A percentile compares a stretch with the other conserved stretches of the same genome.
These are phyloP conservation scores for Indicator maculatus DNA, from an alignment of 2,113 vertebrate genomes.

Conservation along the genomic window DNA sequence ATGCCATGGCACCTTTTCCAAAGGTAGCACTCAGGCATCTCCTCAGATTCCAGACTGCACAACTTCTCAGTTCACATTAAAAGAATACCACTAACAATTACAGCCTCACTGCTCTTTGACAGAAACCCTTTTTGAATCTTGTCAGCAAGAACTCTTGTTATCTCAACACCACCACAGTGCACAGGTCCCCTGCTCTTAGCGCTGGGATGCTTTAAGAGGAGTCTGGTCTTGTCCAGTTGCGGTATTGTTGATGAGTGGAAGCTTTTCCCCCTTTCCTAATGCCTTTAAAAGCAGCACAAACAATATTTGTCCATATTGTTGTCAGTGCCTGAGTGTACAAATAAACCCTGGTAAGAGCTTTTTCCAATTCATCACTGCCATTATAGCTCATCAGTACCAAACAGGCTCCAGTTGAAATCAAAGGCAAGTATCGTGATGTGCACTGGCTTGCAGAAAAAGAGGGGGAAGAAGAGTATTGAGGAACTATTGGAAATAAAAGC, in stretches of 20 bases:
- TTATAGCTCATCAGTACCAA: not conserved
- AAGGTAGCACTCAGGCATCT: not conserved
- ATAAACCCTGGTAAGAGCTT: not conserved
- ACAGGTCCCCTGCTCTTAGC: not conserved
- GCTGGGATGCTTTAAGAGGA: not conserved
- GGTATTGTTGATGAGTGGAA: not conserved
- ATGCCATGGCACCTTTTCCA: not conserved
- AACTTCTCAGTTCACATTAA: not conserved
- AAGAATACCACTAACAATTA: not conserved
- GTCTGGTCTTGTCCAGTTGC: not conserved
- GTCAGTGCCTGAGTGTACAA: not conserved
- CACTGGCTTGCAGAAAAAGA: not conserved
- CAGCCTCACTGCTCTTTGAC: not conserved
- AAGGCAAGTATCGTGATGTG: not conserved
- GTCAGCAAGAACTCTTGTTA: not conserved
- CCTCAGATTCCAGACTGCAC: not conserved
- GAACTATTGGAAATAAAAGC: not conserved
- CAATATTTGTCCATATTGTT: not conserved
- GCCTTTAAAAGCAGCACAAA: not conserved
- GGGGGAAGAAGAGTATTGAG: not conserved
- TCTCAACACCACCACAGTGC: not conserved
- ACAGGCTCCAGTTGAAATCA: not conserved
- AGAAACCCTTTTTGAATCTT: conserved; percentile 16
- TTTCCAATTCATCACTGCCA: not conserved
- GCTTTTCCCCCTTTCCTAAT: not conserved